Evolutionary conservation across 2,113 vertebrate species (phyloP), one percentile per base, ranked within the genome.

Genomic region (Perca fluviatilis): DNA sequence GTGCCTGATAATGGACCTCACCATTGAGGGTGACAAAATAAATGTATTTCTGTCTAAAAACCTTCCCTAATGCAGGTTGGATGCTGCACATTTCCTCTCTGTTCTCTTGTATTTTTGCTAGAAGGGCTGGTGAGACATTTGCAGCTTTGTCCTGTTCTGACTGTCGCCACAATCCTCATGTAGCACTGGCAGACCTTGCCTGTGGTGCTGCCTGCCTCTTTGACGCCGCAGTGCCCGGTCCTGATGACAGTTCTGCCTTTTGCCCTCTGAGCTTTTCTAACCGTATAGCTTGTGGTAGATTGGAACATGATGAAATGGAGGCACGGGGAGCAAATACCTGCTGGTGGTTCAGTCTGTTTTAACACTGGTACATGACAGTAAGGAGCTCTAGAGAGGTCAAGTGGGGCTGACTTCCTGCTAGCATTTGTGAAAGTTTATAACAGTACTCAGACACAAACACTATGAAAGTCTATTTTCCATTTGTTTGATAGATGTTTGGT

Each of bases 121-220:
- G 40, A 74, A 76, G 46, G 63, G 36, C 56, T 56, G 33, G 16
- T 6, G 69, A 63, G 57, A 86, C 51, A 62, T 74, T 74, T 74
- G 78, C n/a, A 58, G 62, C 75, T 85, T 71, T 86, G 79, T 72
- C 83, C 83, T 77, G 43, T 40, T 79, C 62, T 46, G 66, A 80
- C 77, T 76, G 80, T 81, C 54, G 19, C 66, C 67, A 12, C 6
- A 58, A 56, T 65, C 63, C 75, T 57, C 51, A 21, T 27, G 65
- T 25, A 67, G 18, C 85, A 21, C 58, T 53, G 74, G 50, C 88
- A 88, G 90, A 90, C 89, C 90, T 92, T 85, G 83, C 89, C 87
- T 62, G 74, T 77, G 60, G 92, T 72, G 83, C 83, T 53, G 80
- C 83, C 83, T 78, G 85, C 73, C 65, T 77, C 64, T 74, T 64